phyloP scores from a whole-genome alignment of 2,888 invertebrate species.

The Panopea generosa region DNA sequence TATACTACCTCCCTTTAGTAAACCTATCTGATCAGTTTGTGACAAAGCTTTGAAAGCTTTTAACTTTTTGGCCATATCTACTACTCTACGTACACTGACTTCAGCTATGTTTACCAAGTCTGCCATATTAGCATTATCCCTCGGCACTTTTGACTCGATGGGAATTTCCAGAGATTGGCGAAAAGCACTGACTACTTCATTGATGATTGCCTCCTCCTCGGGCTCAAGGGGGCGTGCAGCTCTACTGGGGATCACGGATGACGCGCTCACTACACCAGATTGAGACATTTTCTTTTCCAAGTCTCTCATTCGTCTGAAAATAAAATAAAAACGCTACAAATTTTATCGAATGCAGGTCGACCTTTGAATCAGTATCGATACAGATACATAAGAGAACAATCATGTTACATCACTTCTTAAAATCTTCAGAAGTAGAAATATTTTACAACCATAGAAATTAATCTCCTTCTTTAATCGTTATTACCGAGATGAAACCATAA shows the following conservation, averaged over 20 bases:
- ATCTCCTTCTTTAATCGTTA: too few relatives aligned
- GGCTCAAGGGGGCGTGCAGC: conserved; percentile 71
- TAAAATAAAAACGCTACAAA: too few relatives aligned
- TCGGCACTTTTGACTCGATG: conserved; percentile 79
- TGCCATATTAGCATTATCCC: conserved; percentile 76
- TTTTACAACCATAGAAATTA: too few relatives aligned
- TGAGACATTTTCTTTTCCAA: conserved; percentile 71
- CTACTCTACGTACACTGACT: conserved; percentile 90
- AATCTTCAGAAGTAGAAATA: too few relatives aligned
- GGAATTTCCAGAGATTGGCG: conserved; percentile 83
- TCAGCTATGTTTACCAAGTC: conserved; percentile 85
- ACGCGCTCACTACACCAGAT: conserved; percentile 74
- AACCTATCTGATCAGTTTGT: conserved; percentile 95
- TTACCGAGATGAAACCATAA: too few relatives aligned
- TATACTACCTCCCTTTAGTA: conserved; percentile 97
- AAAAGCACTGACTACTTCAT: conserved; percentile 82
- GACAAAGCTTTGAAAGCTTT: conserved; percentile 96
- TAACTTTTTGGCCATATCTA: conserved; percentile 88
- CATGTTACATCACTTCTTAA: too few relatives aligned
- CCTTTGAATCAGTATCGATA: too few relatives aligned
- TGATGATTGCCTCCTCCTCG: conserved; percentile 81
- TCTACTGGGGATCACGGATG: conserved; percentile 5
- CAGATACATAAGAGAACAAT: too few relatives aligned
- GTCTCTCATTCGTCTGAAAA: conserved; percentile 76
- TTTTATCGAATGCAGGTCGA: too few relatives aligned